A percentile compares a stretch with the other conserved stretches of the same genome.
Evolutionary conservation across 2,797 vertebrate genomes (phyloP).

Genomic region (Leuciscus waleckii): DNA sequence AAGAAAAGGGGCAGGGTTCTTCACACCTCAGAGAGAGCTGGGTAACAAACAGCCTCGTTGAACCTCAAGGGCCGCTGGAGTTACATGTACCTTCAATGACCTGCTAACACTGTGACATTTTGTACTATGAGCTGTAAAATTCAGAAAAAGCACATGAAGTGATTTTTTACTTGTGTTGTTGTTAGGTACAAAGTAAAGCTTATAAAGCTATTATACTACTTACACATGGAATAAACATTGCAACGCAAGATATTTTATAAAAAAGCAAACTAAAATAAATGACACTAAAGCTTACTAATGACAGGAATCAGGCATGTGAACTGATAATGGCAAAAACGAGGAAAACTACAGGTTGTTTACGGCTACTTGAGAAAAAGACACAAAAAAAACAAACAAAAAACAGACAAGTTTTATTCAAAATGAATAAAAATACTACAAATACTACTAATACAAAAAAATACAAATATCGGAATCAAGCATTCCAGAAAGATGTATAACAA

Average conservation of each 20-base stretch:
- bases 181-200: neutral
- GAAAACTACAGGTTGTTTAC: too few species aligned
- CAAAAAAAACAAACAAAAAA: too few species aligned
- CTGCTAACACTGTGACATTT: neutral
- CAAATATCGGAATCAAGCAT: neutral
- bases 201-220: neutral
- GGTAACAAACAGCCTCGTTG: constrained; percentile 32
- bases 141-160: neutral
- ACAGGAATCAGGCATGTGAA: too few species aligned
- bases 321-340: too few species aligned
- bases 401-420: too few species aligned
- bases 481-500: neutral
- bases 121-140: neutral
- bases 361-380: too few species aligned
- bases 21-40: constrained; percentile 44
- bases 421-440: too few species aligned
- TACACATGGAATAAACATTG: neutral
- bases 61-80: constrained; percentile 2
- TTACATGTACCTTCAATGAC: neutral
- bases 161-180: neutral
- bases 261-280: neutral
- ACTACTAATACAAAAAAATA: neutral
- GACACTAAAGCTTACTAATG: too few species aligned
- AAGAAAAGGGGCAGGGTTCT: constrained; percentile 36
- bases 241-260: neutral